Evolutionary conservation across 2,888 invertebrate genomes (phyloP).

Genomic region (Drosophila algonquin): DNA sequence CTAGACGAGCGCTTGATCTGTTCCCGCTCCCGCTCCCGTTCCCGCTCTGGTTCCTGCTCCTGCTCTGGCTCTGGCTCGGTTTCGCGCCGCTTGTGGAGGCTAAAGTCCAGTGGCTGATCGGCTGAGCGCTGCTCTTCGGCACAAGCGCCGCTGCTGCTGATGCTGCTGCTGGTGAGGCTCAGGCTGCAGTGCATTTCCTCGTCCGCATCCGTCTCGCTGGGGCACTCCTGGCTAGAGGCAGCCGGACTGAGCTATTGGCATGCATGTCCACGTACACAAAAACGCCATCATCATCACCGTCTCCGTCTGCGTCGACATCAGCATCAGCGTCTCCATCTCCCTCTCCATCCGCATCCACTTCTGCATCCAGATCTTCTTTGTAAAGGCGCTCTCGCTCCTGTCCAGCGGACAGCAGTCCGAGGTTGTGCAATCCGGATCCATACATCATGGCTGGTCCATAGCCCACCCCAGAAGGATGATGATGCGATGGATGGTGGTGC

Average conservation of each 20-base stretch:
- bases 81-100: constrained; percentile 76
- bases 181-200: constrained; percentile 65
- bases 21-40: constrained; percentile 12
- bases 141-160: constrained; percentile 40
- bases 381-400: constrained; percentile 54
- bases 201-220: constrained; percentile 73
- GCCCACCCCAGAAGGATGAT: constrained; percentile 40
- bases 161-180: constrained; percentile 55
- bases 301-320: constrained; percentile 54
- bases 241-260: constrained; percentile 72
- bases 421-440: constrained; percentile 50
- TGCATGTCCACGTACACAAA: constrained; percentile 75
- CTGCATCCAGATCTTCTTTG: constrained; percentile 53
- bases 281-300: constrained; percentile 72
- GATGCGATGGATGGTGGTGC: constrained; percentile 42
- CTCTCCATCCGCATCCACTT: constrained; percentile 51
- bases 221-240: constrained; percentile 73
- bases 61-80: constrained; percentile 3
- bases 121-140: constrained; percentile 55
- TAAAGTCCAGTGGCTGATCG: constrained; percentile 83
- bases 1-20: constrained; percentile 54
- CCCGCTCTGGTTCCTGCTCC: constrained; percentile 12
- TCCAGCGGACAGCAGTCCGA: constrained; percentile 54
- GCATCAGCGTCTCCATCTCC: constrained; percentile 53
- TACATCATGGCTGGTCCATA: constrained; percentile 70